A percentile compares a stretch with the other conserved stretches of the same genome.
phyloP scores from a whole-genome alignment of 2,113 vertebrate species.

The Merops nubicus region DNA sequence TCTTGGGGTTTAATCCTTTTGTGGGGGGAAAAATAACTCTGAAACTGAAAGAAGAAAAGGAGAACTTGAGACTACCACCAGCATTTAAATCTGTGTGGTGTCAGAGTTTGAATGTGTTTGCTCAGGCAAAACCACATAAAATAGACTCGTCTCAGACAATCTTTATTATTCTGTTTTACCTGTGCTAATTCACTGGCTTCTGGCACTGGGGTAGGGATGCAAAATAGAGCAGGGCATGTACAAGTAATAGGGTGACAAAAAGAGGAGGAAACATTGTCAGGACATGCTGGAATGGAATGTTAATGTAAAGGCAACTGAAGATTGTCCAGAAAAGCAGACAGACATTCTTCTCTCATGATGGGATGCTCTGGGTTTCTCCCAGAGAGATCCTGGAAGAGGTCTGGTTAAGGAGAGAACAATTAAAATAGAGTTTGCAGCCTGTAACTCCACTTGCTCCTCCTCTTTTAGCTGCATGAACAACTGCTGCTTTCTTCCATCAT shows the following conservation, averaged over 20 bases:
- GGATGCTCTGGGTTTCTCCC: background rate
- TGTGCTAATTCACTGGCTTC: background rate
- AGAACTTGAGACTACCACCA: background rate
- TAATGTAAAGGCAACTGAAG: background rate
- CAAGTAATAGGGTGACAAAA: background rate
- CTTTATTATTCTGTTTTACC: background rate
- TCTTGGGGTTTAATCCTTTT: background rate
- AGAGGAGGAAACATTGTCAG: background rate
- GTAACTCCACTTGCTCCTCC: fast-evolving
- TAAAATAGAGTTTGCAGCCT: background rate
- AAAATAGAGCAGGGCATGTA: background rate
- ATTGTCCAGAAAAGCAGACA: background rate
- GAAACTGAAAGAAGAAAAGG: background rate
- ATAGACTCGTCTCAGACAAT: background rate
- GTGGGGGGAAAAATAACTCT: background rate
- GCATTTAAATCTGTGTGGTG: background rate
- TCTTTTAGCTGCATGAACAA: background rate
- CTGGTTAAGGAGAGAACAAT: background rate
- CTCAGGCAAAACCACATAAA: background rate
- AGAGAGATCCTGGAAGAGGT: background rate
- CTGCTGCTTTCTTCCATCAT: background rate
- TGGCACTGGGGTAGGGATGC: background rate
- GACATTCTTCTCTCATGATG: no score
- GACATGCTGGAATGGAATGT: no score
- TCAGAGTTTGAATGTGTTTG: background rate